A percentile compares a stretch with the other conserved stretches of the same genome.
Conservation (phyloP, 2,888 invertebrate genomes). For the Phengaris alcon region DNA sequence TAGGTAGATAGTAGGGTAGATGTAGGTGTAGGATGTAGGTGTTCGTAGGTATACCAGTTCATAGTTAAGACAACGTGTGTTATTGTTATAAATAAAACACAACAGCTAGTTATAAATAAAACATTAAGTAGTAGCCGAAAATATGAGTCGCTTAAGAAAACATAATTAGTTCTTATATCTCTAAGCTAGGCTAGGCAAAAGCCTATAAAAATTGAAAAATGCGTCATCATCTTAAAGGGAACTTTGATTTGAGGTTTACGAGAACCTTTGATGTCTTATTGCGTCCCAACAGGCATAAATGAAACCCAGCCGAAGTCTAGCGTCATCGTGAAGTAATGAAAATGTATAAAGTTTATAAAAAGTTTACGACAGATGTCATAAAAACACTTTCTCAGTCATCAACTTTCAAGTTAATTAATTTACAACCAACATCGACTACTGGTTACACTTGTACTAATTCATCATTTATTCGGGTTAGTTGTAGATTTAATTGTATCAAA, state of each 20-base stretch:
- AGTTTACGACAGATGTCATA: neutral
- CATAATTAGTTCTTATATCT: too few relatives aligned
- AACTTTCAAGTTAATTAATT: conserved; percentile 18
- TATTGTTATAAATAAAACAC: too few relatives aligned
- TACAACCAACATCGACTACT: neutral
- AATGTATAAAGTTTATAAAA: neutral
- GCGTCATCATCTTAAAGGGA: too few relatives aligned
- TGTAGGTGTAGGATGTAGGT: too few relatives aligned
- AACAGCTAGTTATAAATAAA: too few relatives aligned
- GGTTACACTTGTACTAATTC: neutral
- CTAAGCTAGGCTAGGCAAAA: too few relatives aligned
- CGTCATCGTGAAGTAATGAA: neutral
- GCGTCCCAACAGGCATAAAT: neutral
- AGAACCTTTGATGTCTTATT: neutral
- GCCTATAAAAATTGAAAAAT: too few relatives aligned
- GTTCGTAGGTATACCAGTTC: too few relatives aligned
- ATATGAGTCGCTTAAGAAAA: too few relatives aligned
- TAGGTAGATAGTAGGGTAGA: too few relatives aligned
- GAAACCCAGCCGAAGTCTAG: neutral
- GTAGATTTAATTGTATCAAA: neutral
- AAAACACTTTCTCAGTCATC: conserved; percentile 9
- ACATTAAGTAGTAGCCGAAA: too few relatives aligned
- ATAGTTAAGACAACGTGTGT: too few relatives aligned
- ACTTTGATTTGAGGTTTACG: neutral
- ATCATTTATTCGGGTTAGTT: neutral